Percentiles rank a stretch among this genome's conserved stretches.
phyloP scores from a whole-genome alignment of 2,888 invertebrate species.

The Sinodicranocentrus sp. region DNA sequence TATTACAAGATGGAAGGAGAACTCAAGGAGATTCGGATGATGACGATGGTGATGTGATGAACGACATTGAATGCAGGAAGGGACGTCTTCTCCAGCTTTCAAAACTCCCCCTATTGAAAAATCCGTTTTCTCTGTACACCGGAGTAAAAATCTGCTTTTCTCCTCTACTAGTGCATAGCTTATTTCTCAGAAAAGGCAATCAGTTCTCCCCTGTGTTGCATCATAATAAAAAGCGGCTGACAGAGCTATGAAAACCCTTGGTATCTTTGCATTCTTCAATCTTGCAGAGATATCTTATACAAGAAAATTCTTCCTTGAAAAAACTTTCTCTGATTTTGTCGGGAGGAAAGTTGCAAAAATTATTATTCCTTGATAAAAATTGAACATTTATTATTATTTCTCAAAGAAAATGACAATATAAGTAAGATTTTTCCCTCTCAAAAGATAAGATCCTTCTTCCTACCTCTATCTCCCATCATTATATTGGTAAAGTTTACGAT shows the following conservation, averaged over 20 bases:
- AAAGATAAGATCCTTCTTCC: no score
- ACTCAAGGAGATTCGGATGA: conserved; percentile 50
- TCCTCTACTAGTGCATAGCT: neutral
- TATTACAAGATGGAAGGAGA: conserved; percentile 39
- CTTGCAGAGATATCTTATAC: no score
- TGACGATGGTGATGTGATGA: conserved; percentile 62
- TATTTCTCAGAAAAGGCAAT: conserved; percentile 6
- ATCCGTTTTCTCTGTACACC: conserved; percentile 39
- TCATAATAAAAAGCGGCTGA: no score
- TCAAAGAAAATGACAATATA: no score
- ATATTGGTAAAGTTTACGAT: no score
- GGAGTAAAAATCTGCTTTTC: no score
- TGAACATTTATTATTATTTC: no score
- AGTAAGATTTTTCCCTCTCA: no score
- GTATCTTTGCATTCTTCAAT: no score
- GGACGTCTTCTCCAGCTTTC: conserved; percentile 29
- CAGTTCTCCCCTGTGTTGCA: conserved; percentile 39
- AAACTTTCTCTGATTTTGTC: conserved; percentile 3
- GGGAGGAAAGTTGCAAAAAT: conserved; percentile 9
- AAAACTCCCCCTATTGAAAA: conserved; percentile 50
- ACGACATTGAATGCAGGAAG: conserved; percentile 45
- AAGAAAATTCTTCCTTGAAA: neutral
- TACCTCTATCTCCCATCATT: no score
- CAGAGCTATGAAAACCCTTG: no score
- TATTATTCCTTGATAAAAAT: no score